These are phyloP conservation scores for Amphiprion ocellaris DNA, from an alignment of 2,113 vertebrate genomes.

Conservation along the genomic window DNA sequence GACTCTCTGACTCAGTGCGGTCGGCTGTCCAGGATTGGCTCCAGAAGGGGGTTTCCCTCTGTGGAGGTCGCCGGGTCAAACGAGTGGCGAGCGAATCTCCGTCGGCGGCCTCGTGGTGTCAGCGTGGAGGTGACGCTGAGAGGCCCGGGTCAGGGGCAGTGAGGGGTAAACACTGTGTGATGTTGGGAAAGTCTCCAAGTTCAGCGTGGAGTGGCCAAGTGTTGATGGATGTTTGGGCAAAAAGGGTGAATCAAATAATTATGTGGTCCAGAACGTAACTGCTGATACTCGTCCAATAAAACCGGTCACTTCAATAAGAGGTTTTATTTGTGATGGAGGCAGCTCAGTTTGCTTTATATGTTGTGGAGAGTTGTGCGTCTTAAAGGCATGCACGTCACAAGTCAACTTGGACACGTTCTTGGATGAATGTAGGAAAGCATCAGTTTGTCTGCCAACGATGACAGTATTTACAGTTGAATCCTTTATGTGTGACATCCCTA, in stretches of 20 bases:
- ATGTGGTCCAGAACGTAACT: neutral
- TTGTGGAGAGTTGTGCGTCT: too few relatives aligned
- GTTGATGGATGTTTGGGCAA: neutral
- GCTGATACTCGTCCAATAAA: neutral
- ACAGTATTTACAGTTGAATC: too few relatives aligned
- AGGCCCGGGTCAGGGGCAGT: slow-evolving; percentile 18
- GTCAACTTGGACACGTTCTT: too few relatives aligned
- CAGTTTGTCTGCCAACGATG: too few relatives aligned
- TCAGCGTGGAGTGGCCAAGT: too few relatives aligned
- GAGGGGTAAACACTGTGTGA: slow-evolving; percentile 29
- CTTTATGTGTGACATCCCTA: too few relatives aligned
- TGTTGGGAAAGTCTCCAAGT: neutral
- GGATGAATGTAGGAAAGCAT: too few relatives aligned
- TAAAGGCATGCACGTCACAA: too few relatives aligned
- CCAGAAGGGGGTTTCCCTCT: slow-evolving; percentile 33
- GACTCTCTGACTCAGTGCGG: slow-evolving; percentile 55
- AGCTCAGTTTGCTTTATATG: neutral
- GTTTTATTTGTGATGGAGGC: neutral
- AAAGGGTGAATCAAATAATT: neutral
- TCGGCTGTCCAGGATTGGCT: slow-evolving; percentile 10
- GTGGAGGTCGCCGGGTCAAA: slow-evolving; percentile 56
- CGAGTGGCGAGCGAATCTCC: slow-evolving; percentile 38
- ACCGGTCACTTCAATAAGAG: neutral
- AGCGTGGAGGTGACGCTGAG: slow-evolving; percentile 21
- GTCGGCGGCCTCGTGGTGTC: slow-evolving; percentile 28